phyloP scores from a whole-genome alignment of 2,797 vertebrate genomes.

The Triplophysa yarkandensis region DNA sequence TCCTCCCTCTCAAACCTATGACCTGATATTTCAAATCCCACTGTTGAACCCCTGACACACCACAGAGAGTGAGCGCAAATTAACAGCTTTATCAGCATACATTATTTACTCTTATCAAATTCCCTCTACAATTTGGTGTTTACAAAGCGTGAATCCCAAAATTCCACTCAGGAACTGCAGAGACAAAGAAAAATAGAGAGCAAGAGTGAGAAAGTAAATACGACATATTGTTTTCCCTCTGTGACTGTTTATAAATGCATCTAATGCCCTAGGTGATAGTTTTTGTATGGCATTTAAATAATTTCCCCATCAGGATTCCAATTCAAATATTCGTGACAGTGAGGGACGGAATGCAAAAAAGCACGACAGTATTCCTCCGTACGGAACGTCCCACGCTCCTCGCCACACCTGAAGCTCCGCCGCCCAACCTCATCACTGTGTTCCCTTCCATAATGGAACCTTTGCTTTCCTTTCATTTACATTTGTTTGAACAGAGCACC shows the following conservation, averaged over 20 bases:
- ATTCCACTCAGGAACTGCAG: background rate
- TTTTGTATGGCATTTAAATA: conserved; percentile 44
- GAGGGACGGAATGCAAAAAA: conserved; percentile 34
- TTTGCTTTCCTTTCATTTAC: conserved; percentile 46
- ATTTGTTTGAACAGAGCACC: conserved; percentile 45
- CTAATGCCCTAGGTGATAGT: conserved; percentile 35
- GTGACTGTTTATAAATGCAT: conserved; percentile 33
- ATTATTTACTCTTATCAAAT: background rate
- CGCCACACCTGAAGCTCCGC: background rate
- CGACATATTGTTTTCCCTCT: conserved; percentile 24
- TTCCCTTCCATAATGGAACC: conserved; percentile 35
- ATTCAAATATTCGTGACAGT: conserved; percentile 16
- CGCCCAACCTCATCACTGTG: background rate
- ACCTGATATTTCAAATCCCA: background rate
- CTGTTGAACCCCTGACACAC: background rate
- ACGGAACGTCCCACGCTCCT: conserved; percentile 19
- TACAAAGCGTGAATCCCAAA: background rate
- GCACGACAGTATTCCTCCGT: conserved; percentile 24
- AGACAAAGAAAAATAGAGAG: conserved; percentile 17
- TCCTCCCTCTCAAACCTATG: background rate
- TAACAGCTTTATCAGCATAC: background rate
- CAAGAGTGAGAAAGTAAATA: conserved; percentile 25
- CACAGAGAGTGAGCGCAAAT: background rate
- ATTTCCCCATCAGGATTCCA: conserved; percentile 36
- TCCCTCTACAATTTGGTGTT: background rate